A percentile compares a stretch with the other conserved stretches of the same genome.
phyloP scores from a whole-genome alignment of 2,888 invertebrate species.

The Tenthredo notha region DNA sequence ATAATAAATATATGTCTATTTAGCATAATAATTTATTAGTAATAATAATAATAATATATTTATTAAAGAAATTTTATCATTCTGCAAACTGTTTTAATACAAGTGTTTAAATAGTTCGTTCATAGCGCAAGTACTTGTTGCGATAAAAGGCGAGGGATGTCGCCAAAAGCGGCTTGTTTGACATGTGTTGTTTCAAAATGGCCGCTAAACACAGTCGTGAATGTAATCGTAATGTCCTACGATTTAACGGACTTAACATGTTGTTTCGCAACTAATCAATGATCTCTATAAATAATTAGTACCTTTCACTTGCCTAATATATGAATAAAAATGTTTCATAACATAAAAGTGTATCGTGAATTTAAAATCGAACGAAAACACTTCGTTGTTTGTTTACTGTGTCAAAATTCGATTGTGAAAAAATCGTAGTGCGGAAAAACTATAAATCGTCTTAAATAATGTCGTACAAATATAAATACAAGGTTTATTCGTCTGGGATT shows the following conservation, averaged over 20 bases:
- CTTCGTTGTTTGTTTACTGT: neutral
- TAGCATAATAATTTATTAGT: neutral
- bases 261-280: neutral
- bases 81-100: neutral
- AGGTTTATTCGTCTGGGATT: neutral
- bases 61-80: neutral
- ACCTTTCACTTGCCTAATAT: neutral
- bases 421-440: neutral
- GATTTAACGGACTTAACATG: neutral
- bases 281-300: neutral
- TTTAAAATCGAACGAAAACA: neutral
- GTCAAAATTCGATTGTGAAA: neutral
- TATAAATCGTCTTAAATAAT: neutral
- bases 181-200: constrained; percentile 29
- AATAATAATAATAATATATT: neutral
- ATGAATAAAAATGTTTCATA: neutral
- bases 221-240: neutral
- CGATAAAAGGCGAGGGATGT: neutral
- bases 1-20: neutral
- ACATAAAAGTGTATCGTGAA: neutral
- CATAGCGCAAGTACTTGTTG: neutral
- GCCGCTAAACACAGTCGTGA: neutral
- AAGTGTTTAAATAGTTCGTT: neutral
- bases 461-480: neutral
- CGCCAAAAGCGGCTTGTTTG: neutral